Evolutionary conservation across 1,140 invertebrate species (phyloP).

Genomic region (Sweltsa coloradensis): DNA sequence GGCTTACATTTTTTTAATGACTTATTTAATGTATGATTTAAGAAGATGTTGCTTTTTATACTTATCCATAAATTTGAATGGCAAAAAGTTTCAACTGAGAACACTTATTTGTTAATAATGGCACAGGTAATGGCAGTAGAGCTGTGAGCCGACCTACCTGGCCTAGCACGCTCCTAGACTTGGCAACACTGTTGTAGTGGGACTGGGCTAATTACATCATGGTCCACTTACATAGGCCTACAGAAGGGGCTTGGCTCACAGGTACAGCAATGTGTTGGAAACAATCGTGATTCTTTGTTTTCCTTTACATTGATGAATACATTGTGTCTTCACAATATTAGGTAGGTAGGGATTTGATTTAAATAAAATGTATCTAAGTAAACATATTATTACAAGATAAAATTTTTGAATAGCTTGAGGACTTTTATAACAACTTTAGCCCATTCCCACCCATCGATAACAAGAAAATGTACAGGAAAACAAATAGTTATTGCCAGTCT

Average conservation of each 20-base stretch:
- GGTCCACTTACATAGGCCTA: not conserved
- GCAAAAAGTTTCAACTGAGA: not conserved
- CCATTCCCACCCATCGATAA: too few species aligned
- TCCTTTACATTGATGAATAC: not conserved
- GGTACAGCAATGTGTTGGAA: not conserved
- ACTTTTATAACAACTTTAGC: too few species aligned
- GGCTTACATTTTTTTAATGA: not conserved
- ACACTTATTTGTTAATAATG: constrained; percentile 5
- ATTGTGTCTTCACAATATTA: not conserved
- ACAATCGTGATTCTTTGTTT: not conserved
- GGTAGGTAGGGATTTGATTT: too few species aligned
- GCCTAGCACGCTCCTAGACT: not conserved
- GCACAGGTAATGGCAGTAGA: constrained; percentile 13
- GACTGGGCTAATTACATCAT: not conserved
- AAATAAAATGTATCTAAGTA: too few species aligned
- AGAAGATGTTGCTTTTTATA: not conserved
- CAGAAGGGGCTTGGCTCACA: constrained; percentile 1
- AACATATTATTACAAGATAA: too few species aligned
- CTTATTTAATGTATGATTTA: constrained; percentile 1
- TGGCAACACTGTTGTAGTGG: not conserved
- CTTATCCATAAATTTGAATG: not conserved
- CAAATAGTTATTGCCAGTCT: too few species aligned
- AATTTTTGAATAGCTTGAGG: too few species aligned
- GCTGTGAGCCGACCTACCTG: too few species aligned
- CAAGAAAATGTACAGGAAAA: too few species aligned